A percentile compares a stretch with the other conserved stretches of the same genome.
Conservation (phyloP, 2,113 vertebrate species). For the cat (Felis catus) region F.catus_Fca126_mat1.0 CM031414.1:106011001-106011500, state of each 20-base stretch:
- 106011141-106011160: too few species aligned
- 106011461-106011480: not conserved
- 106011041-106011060: not conserved
- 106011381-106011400: not conserved
- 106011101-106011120: not conserved
- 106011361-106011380: not conserved
- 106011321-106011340: not conserved
- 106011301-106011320: not conserved
- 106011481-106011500: not conserved
- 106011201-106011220: too few species aligned
- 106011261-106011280: not conserved
- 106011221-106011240: too few species aligned
- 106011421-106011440: not conserved
- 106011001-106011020: not conserved
- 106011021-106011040: not conserved
- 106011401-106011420: not conserved
- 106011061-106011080: not conserved
- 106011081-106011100: not conserved
- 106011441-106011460: not conserved
- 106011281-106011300: not conserved
- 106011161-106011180: too few species aligned
- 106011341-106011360: not conserved
- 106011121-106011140: not conserved
- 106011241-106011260: not conserved
- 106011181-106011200: not conserved